phyloP scores from a whole-genome alignment of 2,888 invertebrate genomes.

The Heliconius hortense region DNA sequence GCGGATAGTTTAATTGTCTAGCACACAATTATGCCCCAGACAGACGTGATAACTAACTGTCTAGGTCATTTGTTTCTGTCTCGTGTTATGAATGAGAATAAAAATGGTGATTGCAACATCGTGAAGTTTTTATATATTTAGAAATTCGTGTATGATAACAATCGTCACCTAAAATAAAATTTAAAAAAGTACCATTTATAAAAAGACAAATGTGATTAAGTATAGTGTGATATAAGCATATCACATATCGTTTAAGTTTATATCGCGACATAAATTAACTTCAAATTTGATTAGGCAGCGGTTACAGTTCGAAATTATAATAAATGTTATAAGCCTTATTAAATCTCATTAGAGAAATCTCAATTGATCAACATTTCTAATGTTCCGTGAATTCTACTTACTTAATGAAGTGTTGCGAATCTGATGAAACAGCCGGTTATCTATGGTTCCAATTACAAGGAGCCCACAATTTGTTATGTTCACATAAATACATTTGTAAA shows the following conservation, averaged over 20 bases:
- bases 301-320: slow-evolving; percentile 14
- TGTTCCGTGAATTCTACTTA: slow-evolving; percentile 29
- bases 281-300: neutral
- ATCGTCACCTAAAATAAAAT: neutral
- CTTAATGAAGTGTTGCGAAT: slow-evolving; percentile 29
- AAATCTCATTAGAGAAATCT: slow-evolving; percentile 29
- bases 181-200: neutral
- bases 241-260: neutral
- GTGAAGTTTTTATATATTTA: slow-evolving; percentile 17
- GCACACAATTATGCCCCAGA: slow-evolving; percentile 72
- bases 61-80: slow-evolving; percentile 68
- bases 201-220: neutral
- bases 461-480: slow-evolving; percentile 23
- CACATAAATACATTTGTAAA: neutral
- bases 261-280: slow-evolving; percentile 3
- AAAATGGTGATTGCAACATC: slow-evolving; percentile 44
- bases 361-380: slow-evolving; percentile 33
- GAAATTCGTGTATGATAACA: neutral
- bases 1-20: slow-evolving; percentile 68
- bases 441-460: slow-evolving; percentile 28
- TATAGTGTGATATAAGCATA: neutral
- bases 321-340: slow-evolving; percentile 31
- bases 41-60: slow-evolving; percentile 66
- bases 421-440: slow-evolving; percentile 34
- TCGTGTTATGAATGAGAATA: slow-evolving; percentile 54